A percentile compares a stretch with the other conserved stretches of the same genome.
Evolutionary conservation across 2,888 invertebrate genomes (phyloP).

Genomic region (Ornithoptera alexandrae): DNA sequence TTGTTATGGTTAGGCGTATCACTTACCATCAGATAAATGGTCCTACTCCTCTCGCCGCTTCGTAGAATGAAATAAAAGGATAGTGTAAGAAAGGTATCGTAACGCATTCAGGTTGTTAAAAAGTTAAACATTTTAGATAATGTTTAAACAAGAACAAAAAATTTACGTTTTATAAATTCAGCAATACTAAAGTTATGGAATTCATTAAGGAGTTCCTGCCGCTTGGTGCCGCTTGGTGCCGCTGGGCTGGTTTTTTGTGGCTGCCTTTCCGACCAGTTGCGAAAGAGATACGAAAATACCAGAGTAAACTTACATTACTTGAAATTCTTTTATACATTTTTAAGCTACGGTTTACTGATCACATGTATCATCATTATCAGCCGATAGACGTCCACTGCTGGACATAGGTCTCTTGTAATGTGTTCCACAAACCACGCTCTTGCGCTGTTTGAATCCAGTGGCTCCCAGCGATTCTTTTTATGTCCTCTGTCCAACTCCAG

Average conservation of each 20-base stretch:
- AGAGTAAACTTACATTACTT: constrained; percentile 10
- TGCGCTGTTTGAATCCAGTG: too few relatives aligned
- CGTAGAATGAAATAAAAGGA: too few relatives aligned
- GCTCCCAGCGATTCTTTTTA: too few relatives aligned
- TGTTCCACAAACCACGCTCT: too few relatives aligned
- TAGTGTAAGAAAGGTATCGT: not conserved
- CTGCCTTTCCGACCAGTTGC: constrained; percentile 14
- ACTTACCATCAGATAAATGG: too few relatives aligned
- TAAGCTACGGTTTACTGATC: not conserved
- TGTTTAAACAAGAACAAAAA: constrained; percentile 2
- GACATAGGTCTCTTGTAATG: too few relatives aligned
- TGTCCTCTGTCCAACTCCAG: too few relatives aligned
- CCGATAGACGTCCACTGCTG: too few relatives aligned
- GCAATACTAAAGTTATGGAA: constrained; percentile 26
- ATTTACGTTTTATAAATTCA: constrained; percentile 4
- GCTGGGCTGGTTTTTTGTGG: constrained; percentile 16
- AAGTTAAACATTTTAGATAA: constrained; percentile 1
- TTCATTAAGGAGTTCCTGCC: constrained; percentile 26
- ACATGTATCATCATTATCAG: not conserved
- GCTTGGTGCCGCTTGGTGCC: constrained; percentile 1
- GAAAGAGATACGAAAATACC: constrained; percentile 16
- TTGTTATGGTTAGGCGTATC: too few relatives aligned
- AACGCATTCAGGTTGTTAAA: not conserved
- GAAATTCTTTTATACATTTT: constrained; percentile 9
- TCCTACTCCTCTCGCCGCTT: too few relatives aligned